Evolutionary conservation across 2,888 invertebrate species (phyloP), one percentile per base, ranked within the genome.

Genomic region (Himalopsyche anomala): DNA sequence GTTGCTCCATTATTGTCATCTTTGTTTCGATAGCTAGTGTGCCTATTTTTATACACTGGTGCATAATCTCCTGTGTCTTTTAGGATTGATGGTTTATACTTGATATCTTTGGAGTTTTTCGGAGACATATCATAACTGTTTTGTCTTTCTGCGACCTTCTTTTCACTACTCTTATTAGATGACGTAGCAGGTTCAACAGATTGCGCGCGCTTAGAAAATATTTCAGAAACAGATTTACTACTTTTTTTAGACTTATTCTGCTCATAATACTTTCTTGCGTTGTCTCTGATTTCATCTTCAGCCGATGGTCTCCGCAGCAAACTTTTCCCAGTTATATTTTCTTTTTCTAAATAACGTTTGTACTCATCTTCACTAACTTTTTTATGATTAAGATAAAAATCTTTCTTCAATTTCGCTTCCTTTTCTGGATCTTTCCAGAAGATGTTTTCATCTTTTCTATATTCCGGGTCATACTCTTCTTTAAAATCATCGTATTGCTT

Each of bases 341-440:
- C 87, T 54, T 85, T 87, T 69, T 87, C 87, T 15, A 87, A 54
- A 83, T 87, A 87, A 5, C 69, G 54, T 56, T 93, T 90, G 85
- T 93, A 93, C 56, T 93, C 92, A 86, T 92, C 92, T 90, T 92
- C 91, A 2, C 91, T 90, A 2, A 93, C 89, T 8, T 92, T 92
- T 56, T 92, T 92, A 82, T 93, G 93, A 88, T 92, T 91, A 4
- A 93, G 88, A 0, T 93, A 91, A 85, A 91, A 93, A 87, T 93
- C 93, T 90, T 90, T 92, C 85, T 91, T 90, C 88, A 93, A 92
- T 87, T 92, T 92, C 88, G 93, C 93, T 86, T 91, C 92, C 4
- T 91, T 91, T 80, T 89, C 90, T 4, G 92, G 92, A 87, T 93
- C 92, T 88, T 92, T 90, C 93, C 93, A 93, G 86, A 90, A 92